Evolutionary conservation across 1,140 invertebrate genomes (phyloP).

Genomic region (Panonychus citri): DNA sequence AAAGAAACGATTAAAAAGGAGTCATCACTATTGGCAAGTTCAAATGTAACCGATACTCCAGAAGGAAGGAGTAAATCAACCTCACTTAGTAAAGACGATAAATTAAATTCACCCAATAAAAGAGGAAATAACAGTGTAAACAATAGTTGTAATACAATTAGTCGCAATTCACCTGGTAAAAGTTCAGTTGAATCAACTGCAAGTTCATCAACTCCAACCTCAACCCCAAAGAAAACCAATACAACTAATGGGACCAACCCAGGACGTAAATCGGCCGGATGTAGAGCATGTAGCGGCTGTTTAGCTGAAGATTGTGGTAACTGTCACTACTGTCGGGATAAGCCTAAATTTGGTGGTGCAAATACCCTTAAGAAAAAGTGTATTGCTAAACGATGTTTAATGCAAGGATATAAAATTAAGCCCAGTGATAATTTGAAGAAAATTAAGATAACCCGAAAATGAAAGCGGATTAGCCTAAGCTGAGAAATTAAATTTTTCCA

Average conservation of each 20-base stretch:
- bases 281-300: conserved; percentile 5
- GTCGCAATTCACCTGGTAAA: neutral
- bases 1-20: no score
- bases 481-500: no score
- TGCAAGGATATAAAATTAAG: neutral
- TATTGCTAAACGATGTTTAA: conserved; percentile 1
- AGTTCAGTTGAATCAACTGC: neutral
- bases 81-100: neutral
- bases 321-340: conserved; percentile 9
- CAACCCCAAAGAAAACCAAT: neutral
- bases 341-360: conserved; percentile 9
- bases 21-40: neutral
- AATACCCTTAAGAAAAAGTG: conserved; percentile 9
- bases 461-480: no score
- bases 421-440: neutral
- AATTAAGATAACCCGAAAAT: no score
- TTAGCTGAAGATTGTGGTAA: conserved; percentile 7
- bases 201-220: neutral
- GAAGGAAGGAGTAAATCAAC: neutral
- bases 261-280: neutral
- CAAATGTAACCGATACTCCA: neutral
- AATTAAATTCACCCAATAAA: neutral
- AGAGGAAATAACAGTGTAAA: neutral
- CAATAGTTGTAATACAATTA: neutral
- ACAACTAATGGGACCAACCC: neutral